Percentiles rank a stretch among this genome's conserved stretches.
These are phyloP conservation scores for Gobionotothen gibberifrons DNA, from an alignment of 2,797 vertebrate genomes.

Conservation along the genomic window DNA sequence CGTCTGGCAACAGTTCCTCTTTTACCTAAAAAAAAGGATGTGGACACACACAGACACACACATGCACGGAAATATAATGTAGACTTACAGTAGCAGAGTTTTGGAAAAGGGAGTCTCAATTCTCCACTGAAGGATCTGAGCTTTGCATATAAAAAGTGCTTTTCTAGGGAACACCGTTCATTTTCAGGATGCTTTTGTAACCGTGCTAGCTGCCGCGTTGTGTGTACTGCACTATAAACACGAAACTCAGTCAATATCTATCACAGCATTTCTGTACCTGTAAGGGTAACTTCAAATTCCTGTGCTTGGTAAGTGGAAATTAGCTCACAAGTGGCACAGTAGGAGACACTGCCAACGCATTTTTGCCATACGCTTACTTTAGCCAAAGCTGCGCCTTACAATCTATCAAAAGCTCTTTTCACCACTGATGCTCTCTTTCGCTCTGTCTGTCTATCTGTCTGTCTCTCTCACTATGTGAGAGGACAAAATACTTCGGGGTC, in stretches of 20 bases:
- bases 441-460: constrained; percentile 10
- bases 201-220: constrained; percentile 55
- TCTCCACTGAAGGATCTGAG: constrained; percentile 25
- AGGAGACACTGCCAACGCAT: constrained; percentile 59
- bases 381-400: constrained; percentile 79
- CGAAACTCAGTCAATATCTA: constrained; percentile 24
- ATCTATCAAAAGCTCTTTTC: constrained; percentile 59
- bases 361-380: constrained; percentile 64
- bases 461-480: constrained; percentile 59
- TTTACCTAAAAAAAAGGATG: constrained; percentile 14
- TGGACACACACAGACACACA: constrained; percentile 10
- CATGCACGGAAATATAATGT: constrained; percentile 31
- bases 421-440: constrained; percentile 19
- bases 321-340: constrained; percentile 26
- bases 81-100: constrained; percentile 33
- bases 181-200: constrained; percentile 57
- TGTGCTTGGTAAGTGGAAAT: constrained; percentile 41
- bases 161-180: constrained; percentile 44
- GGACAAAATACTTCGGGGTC: constrained; percentile 37
- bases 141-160: constrained; percentile 38
- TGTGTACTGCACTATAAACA: constrained; percentile 57
- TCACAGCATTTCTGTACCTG: constrained; percentile 30
- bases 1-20: constrained; percentile 40
- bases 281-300: constrained; percentile 25
- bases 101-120: constrained; percentile 22